These are phyloP conservation scores for Cichladusa arquata DNA, from an alignment of 2,113 vertebrate genomes.

Conservation along the genomic window DNA sequence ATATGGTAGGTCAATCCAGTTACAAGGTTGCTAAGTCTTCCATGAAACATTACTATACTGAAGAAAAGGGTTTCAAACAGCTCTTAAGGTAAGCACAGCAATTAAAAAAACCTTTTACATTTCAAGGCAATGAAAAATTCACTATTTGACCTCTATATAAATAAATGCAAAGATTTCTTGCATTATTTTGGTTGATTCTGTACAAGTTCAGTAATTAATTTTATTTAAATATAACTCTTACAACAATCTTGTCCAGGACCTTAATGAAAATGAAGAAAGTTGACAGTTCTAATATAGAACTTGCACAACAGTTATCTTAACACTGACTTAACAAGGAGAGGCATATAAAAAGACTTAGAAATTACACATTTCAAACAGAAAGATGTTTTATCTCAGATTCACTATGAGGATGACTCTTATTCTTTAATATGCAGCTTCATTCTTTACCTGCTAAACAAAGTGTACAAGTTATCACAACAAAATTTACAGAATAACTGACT, in stretches of 20 bases:
- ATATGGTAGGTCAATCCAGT: not conserved
- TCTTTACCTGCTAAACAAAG: conserved; percentile 30
- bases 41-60: not conserved
- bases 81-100: not conserved
- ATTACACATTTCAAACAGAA: not conserved
- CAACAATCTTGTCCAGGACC: not conserved
- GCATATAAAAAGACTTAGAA: conserved; percentile 43
- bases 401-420: not conserved
- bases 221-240: conserved; percentile 59
- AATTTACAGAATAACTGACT: conserved; percentile 57
- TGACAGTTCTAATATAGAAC: conserved; percentile 68
- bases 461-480: conserved; percentile 45
- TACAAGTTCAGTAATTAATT: conserved; percentile 35
- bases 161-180: conserved; percentile 38
- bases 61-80: not conserved
- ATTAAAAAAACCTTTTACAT: not conserved
- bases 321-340: not conserved
- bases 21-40: not conserved
- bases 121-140: conserved; percentile 5
- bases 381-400: conserved; percentile 13
- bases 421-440: conserved; percentile 5
- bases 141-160: conserved; percentile 24
- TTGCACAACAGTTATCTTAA: conserved; percentile 13
- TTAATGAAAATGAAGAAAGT: conserved; percentile 17
- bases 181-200: conserved; percentile 44